Evolutionary conservation across 1,140 invertebrate genomes (phyloP), one percentile per base, ranked within the genome.

Genomic region (Aricia agestis): DNA sequence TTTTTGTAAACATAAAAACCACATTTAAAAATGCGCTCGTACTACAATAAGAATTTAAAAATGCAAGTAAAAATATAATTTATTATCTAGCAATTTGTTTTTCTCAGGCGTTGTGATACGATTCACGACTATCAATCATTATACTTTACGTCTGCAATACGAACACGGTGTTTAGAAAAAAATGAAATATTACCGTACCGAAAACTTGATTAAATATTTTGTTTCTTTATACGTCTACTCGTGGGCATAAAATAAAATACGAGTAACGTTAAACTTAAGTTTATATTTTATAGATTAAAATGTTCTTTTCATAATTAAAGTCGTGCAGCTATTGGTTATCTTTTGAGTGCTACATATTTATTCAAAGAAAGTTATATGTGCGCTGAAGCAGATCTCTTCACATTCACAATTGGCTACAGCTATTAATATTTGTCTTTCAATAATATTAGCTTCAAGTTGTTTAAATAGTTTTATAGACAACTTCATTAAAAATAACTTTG

Each of bases 71-170:
- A 63, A 63, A 63, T 63, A 31, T 63, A 63, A 63, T 63, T 63
- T 63, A 63, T 63, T 31, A 25, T 63, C 19, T 63, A 63, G 59
- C 18, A 11, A 25, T 63, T 63, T 63, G 59, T 63, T 63, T 11
- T 13, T 17, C 59, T 4, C 18, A 11, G 19, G 7, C 19, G 59
- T 3, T 25, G 18, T 63, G 59, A 63, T 19, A 19, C 45, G 45
- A 52, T 52, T 52, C 45, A 31, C 19, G 57, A 68, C 67, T 70
- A 75, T 75, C 74, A 72, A 75, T 75, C 74, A 75, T 70, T 57
- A 25, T 25, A 32, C 11, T 31, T 63, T 69, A 67, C 70, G 74
- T 70, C 59, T 68, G 70, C 18, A 70, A 76, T 72, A 68, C 72
- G 66, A 74, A 74, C 68, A n/a, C n/a, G n/a, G 18, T 70, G 68